Conservation (phyloP, 2,113 vertebrate species). For the Pseudorhombus dupliciocellatus region DNA sequence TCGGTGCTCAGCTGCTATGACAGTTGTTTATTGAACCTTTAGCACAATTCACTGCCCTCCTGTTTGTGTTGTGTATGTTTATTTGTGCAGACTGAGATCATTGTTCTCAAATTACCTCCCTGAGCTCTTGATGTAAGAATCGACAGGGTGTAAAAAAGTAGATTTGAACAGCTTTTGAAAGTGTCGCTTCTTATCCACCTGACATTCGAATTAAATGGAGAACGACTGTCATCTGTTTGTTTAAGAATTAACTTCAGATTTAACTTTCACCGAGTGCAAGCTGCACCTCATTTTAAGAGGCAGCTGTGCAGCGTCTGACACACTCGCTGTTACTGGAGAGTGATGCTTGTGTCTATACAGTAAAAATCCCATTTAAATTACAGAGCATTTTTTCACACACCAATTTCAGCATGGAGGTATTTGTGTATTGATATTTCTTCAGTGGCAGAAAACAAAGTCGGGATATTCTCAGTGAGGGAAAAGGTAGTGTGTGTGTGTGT, state of each 20-base stretch:
- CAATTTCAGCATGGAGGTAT: slow-evolving; percentile 34
- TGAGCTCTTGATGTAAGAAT: slow-evolving; percentile 28
- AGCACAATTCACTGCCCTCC: slow-evolving; percentile 24
- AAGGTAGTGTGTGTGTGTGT: slow-evolving; percentile 27
- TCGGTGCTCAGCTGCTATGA: slow-evolving; percentile 15
- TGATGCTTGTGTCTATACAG: slow-evolving; percentile 7
- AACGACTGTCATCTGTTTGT: slow-evolving; percentile 36
- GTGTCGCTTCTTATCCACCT: slow-evolving; percentile 34
- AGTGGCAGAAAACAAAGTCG: slow-evolving; percentile 37
- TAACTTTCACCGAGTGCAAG: slow-evolving; percentile 16
- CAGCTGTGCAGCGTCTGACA: slow-evolving; percentile 22
- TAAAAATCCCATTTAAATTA: slow-evolving; percentile 39
- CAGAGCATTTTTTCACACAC: slow-evolving; percentile 41
- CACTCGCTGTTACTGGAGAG: slow-evolving; percentile 7
- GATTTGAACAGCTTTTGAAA: slow-evolving; percentile 43
- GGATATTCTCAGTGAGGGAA: slow-evolving; percentile 35
- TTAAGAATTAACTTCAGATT: slow-evolving; percentile 43
- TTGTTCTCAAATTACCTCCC: slow-evolving; percentile 34
- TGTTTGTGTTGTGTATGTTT: slow-evolving; percentile 31
- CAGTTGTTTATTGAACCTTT: slow-evolving; percentile 55
- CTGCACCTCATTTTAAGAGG: slow-evolving; percentile 24
- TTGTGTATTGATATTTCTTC: slow-evolving; percentile 43
- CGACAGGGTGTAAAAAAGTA: slow-evolving; percentile 39
- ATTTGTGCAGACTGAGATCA: slow-evolving; percentile 35
- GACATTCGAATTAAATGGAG: slow-evolving; percentile 32